Evolutionary conservation across 2,113 vertebrate species (phyloP), one percentile per base, ranked within the genome.

Genomic region (Callionymus lyra): DNA sequence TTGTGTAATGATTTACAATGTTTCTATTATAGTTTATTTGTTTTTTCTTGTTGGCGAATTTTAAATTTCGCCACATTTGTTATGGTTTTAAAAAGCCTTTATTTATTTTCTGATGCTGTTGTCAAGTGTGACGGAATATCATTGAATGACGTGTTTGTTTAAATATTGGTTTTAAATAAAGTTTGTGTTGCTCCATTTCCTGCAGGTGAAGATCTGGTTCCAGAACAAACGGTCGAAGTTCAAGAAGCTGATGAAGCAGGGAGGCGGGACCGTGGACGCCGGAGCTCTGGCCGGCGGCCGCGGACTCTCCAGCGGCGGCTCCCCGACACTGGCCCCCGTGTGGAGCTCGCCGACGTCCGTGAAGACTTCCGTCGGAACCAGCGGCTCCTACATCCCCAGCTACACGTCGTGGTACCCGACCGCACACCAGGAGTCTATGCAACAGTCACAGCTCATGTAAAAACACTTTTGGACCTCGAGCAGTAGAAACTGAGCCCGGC

Each of bases 401-500:
- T 98, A 97, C 85, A 98, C 94, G 44, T 96, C 94, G 14, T 97
- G 94, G 94, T 98, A 98, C 44, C 92, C 94, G 41, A 90, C 89
- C 47, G 83, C 93, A 39, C 94, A 98, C 84, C 94, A 97, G 87
- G 94, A 98, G 90, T 91, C 94, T 88, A 91, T 98, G 93, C 94
- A 97, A 85, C 94, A 98, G 76, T 89, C 94, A 40, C 94, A 96
- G 41, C 89, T 97, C 60, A 97, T 98, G 94, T 98, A 89, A 98
- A 79, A n/a, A 8, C 56, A 77, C 65, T 73, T 68, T 60, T 62
- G 72, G 76, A 69, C 51, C 50, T 41, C 35, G 48, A 65, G 68
- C 59, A 47, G 42, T 64, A 60, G 68, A 56, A n/a, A 51, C 70
- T 59, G 66, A 67, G 74, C 68, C 56, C 67, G 53, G 69, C 77